A percentile compares a stretch with the other conserved stretches of the same genome.
These are phyloP conservation scores for Hydrolagus colliei DNA, from an alignment of 2,797 vertebrate genomes.

Conservation along the genomic window DNA sequence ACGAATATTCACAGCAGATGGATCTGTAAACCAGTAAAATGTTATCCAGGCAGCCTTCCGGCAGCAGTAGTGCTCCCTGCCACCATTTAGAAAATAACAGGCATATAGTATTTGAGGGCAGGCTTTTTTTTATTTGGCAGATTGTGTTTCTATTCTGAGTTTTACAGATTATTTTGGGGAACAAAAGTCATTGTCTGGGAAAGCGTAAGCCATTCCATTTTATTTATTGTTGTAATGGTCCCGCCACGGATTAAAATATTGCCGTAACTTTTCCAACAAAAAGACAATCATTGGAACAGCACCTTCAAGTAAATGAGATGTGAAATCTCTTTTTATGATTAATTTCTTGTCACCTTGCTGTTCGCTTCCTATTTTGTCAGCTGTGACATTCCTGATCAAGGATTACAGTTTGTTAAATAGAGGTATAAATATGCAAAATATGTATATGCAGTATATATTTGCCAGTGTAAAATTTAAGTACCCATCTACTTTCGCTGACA, in stretches of 20 bases:
- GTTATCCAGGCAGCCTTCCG: constrained; percentile 15
- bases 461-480: constrained; percentile 92
- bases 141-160: neutral
- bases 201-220: neutral
- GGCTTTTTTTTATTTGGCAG: too few relatives aligned
- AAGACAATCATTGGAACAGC: constrained; percentile 47
- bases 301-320: constrained; percentile 74
- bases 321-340: constrained; percentile 79
- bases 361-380: constrained; percentile 77
- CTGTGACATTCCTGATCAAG: constrained; percentile 89
- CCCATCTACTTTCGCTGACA: constrained; percentile 92
- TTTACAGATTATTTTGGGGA: neutral
- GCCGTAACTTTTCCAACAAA: constrained; percentile 38
- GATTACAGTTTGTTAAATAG: constrained; percentile 60
- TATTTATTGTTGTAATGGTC: neutral
- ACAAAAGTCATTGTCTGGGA: neutral
- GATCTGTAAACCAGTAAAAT: constrained; percentile 29
- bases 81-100: constrained; percentile 26
- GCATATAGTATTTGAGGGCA: constrained; percentile 15
- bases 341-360: constrained; percentile 77
- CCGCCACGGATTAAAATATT: constrained; percentile 41
- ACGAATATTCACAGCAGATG: constrained; percentile 31
- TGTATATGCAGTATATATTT: constrained; percentile 46
- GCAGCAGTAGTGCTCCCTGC: neutral
- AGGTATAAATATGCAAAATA: constrained; percentile 90